A percentile compares a stretch with the other conserved stretches of the same genome.
phyloP scores from a whole-genome alignment of 1,140 invertebrate genomes.

The Listronotus bonariensis region DNA sequence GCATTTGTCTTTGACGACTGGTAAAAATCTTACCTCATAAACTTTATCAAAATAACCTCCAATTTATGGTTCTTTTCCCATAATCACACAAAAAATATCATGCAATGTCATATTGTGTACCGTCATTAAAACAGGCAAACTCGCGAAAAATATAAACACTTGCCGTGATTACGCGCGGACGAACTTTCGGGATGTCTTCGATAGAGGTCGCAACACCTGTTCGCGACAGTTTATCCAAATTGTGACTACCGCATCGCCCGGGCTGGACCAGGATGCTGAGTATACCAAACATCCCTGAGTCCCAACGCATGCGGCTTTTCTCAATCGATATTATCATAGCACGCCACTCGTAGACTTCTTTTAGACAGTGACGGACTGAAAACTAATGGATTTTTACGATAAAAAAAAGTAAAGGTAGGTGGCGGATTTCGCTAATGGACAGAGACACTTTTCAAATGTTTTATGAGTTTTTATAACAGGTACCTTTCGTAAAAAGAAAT shows the following conservation, averaged over 20 bases:
- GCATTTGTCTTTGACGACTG: too few relatives aligned
- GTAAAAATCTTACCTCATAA: too few relatives aligned
- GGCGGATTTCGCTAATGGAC: slow-evolving; percentile 2
- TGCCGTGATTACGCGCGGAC: slow-evolving; percentile 7
- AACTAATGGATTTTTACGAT: slow-evolving; percentile 18
- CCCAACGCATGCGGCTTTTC: slow-evolving; percentile 40
- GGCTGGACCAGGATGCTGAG: slow-evolving; percentile 53
- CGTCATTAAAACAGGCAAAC: slow-evolving; percentile 1
- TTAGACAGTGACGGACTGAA: slow-evolving; percentile 23
- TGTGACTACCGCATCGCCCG: slow-evolving; percentile 52
- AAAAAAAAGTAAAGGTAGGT: background rate
- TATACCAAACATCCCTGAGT: slow-evolving; percentile 47
- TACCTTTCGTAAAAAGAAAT: too few relatives aligned
- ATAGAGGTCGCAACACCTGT: slow-evolving; percentile 13
- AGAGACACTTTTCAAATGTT: background rate
- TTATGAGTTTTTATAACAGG: too few relatives aligned
- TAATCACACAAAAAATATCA: too few relatives aligned
- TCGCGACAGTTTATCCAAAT: slow-evolving; percentile 40
- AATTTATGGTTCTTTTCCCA: too few relatives aligned
- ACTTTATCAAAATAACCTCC: too few relatives aligned
- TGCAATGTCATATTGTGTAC: too few relatives aligned
- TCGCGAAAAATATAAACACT: slow-evolving; percentile 2
- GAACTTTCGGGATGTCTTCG: too few relatives aligned
- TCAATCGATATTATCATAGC: slow-evolving; percentile 49
- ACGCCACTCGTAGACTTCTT: background rate